Base-by-base conservation (phyloP, 1,140 invertebrate genomes). In the Hycleus cichorii region DNA sequence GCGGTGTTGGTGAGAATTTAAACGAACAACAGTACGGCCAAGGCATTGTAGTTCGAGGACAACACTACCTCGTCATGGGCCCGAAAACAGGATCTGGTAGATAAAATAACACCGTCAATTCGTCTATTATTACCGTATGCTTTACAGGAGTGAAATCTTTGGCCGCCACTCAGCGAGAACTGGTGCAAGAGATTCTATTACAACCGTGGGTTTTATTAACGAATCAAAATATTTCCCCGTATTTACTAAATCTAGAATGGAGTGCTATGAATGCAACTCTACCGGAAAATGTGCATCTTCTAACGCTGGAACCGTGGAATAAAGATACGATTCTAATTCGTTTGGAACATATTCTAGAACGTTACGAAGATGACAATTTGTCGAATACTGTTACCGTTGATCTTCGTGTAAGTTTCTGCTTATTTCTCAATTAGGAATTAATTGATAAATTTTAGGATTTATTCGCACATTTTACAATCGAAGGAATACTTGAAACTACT, bases 311-410 rank as follows among this genome's bases (percentile, higher is more conserved):
- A 66, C 81, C 83, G 40, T 83, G 83, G 8, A 75, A 76, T 46
- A 73, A 75, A 5, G 66, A 63, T 3, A 72, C 69, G 4, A 55
- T 83, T 25, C 72, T 91, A 12, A 59, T 91, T 2, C 76, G 89
- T 59, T 69, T 91, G 3, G 89, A 91, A 68, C 86, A 91, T 70
- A 76, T 88, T 59, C 86, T 83, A 61, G 85, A 88, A 67, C 74
- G 72, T 8, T 72, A 73, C 25, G 87, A 90, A 67, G 82, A 89
- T 51, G 59, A 67, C 1, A 62, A 73, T 18, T 63, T 80, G 25
- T 85, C 82, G 26, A 65, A 78, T 45, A 76, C 80, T 2, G 81
- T 79, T 1, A 78, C 74, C 54, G 70, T 83, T 27, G 77, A 80
- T 66, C 39, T 66, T 26, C 8, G 53, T 32, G 64, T 63, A 45